phyloP scores from a whole-genome alignment of 1,140 invertebrate genomes.

The Harpegnathos saltator region DNA sequence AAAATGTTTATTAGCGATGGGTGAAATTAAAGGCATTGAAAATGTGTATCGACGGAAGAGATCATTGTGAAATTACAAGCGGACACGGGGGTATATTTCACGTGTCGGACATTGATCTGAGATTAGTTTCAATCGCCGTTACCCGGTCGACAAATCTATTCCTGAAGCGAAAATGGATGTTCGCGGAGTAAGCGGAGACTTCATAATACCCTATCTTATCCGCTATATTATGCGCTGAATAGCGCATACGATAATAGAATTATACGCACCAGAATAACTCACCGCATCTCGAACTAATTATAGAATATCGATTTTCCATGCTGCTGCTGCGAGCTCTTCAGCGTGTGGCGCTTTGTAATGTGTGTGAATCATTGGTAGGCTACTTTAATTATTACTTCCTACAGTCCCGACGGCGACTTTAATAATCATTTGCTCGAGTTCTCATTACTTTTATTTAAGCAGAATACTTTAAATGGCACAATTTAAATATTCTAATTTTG shows the following conservation, averaged over 20 bases:
- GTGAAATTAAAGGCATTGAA: too few relatives aligned
- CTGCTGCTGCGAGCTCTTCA: constrained; percentile 27
- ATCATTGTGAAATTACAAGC: not conserved
- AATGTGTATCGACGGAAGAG: not conserved
- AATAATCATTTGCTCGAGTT: too few relatives aligned
- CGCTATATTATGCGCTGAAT: constrained; percentile 16
- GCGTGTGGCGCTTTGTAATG: not conserved
- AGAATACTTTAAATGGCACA: too few relatives aligned
- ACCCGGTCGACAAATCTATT: constrained; percentile 10
- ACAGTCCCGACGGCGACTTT: too few relatives aligned
- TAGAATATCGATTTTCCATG: constrained; percentile 51
- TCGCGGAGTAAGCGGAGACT: too few relatives aligned
- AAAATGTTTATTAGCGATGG: too few relatives aligned
- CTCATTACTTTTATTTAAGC: too few relatives aligned
- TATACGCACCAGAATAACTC: constrained; percentile 46
- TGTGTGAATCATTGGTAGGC: constrained; percentile 35
- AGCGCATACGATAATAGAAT: constrained; percentile 26
- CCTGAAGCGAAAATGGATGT: constrained; percentile 19
- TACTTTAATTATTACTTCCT: constrained; percentile 19
- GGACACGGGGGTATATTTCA: not conserved
- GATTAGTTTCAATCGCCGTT: not conserved
- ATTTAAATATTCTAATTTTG: too few relatives aligned
- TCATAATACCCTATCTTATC: not conserved
- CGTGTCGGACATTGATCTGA: not conserved
- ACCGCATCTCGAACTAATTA: constrained; percentile 46